Evolutionary conservation across 35 echinoderm and acorn worm species (phyloP).

Genomic region (Hemicentrotus pulcherrimus): DNA sequence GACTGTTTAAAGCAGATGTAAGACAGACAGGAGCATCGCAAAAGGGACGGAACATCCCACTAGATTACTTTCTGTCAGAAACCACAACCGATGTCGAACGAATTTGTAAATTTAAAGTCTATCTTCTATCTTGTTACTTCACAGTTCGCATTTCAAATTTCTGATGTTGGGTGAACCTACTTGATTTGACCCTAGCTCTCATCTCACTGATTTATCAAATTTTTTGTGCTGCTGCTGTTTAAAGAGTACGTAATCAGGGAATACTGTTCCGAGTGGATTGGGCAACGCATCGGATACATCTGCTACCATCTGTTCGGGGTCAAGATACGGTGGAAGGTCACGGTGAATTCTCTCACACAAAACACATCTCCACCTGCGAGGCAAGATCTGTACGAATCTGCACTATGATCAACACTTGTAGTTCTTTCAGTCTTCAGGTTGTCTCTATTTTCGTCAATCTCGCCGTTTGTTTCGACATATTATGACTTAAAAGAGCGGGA

Average conservation of each 20-base stretch:
- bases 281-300: neutral
- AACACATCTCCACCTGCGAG: neutral
- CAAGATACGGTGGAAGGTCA: conserved; percentile 25
- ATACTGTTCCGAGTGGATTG: neutral
- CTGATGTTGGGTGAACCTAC: neutral
- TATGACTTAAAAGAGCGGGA: no score
- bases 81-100: no score
- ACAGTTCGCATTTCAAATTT: neutral
- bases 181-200: neutral
- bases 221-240: neutral
- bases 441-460: no score
- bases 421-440: no score
- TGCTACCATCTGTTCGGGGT: conserved; percentile 14
- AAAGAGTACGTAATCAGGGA: neutral
- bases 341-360: neutral
- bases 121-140: neutral
- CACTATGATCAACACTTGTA: no score
- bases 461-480: no score
- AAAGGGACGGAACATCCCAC: neutral
- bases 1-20: neutral
- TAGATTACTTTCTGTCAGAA: no score
- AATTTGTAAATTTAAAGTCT: neutral
- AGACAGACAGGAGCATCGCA: neutral
- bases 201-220: neutral
- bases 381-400: neutral